Evolutionary conservation across 2,113 vertebrate genomes (phyloP).

Genomic region (Melanerpes formicivorus): DNA sequence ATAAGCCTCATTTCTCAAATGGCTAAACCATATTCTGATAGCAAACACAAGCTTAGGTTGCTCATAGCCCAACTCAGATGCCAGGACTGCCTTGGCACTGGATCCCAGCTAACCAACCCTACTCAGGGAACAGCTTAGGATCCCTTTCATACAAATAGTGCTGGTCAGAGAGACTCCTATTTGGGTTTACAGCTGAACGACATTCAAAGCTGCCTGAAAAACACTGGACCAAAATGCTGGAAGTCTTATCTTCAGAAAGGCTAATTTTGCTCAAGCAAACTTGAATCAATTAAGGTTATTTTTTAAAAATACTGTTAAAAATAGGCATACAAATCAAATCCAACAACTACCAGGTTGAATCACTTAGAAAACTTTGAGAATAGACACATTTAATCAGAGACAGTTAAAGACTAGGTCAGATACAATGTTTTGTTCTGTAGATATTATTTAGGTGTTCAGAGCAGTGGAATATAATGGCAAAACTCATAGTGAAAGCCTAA

Average conservation of each 20-base stretch:
- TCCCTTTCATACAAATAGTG: neutral
- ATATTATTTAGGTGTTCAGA: slow-evolving; percentile 12
- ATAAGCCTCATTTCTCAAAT: neutral
- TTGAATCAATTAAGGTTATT: neutral
- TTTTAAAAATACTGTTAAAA: no score
- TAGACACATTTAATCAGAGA: neutral
- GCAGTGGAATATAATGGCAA: neutral
- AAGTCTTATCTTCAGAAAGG: neutral
- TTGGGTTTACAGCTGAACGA: neutral
- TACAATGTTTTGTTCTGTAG: slow-evolving; percentile 15
- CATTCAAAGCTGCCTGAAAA: neutral
- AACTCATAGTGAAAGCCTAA: slow-evolving; percentile 15
- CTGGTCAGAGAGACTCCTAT: neutral
- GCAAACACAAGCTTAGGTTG: neutral
- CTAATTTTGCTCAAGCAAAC: neutral
- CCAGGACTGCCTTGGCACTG: neutral
- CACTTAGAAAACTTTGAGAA: neutral
- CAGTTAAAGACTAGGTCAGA: neutral
- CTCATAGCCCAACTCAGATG: neutral
- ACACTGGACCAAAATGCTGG: neutral
- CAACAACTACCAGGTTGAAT: neutral
- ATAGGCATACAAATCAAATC: neutral
- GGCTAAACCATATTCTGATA: neutral
- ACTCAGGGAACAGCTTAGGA: neutral
- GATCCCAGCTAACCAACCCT: neutral